A percentile compares a stretch with the other conserved stretches of the same genome.
Conservation (phyloP, 2,888 invertebrate species). For the Halictus quadricinctus region DNA sequence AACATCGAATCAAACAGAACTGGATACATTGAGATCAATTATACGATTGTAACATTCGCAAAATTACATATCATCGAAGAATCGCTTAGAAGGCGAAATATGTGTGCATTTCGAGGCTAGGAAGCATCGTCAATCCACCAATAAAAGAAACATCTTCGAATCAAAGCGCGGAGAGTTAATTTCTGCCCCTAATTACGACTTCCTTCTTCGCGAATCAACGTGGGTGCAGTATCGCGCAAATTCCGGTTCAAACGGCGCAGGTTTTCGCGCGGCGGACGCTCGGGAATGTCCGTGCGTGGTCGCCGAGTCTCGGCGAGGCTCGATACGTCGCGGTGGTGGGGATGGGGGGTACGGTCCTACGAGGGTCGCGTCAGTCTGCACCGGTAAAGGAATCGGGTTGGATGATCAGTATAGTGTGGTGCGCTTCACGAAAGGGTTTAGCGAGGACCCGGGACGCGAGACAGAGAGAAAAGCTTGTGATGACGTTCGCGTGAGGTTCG, state of each 20-base stretch:
- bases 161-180: not conserved
- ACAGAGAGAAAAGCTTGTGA: slow-evolving; percentile 61
- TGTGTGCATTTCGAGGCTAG: not conserved
- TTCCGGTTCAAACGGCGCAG: not conserved
- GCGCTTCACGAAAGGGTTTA: slow-evolving; percentile 58
- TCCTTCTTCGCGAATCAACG: not conserved
- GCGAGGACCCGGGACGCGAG: slow-evolving; percentile 59
- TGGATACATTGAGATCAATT: too few relatives aligned
- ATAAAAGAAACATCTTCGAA: not conserved
- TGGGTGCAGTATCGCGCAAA: not conserved
- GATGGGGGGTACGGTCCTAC: slow-evolving; percentile 20
- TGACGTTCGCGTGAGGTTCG: slow-evolving; percentile 70
- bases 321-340: slow-evolving; percentile 47
- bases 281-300: slow-evolving; percentile 37
- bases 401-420: slow-evolving; percentile 69
- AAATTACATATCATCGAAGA: too few relatives aligned
- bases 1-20: too few relatives aligned
- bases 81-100: too few relatives aligned
- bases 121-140: not conserved
- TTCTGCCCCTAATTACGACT: not conserved
- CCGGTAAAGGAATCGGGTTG: slow-evolving; percentile 62
- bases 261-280: slow-evolving; percentile 20
- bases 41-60: too few relatives aligned
- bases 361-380: slow-evolving; percentile 62
- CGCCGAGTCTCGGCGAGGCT: slow-evolving; percentile 42